Percentiles rank a stretch among this genome's conserved stretches.
Conservation (phyloP, 2,888 invertebrate genomes). For the Lingula anatina region DNA sequence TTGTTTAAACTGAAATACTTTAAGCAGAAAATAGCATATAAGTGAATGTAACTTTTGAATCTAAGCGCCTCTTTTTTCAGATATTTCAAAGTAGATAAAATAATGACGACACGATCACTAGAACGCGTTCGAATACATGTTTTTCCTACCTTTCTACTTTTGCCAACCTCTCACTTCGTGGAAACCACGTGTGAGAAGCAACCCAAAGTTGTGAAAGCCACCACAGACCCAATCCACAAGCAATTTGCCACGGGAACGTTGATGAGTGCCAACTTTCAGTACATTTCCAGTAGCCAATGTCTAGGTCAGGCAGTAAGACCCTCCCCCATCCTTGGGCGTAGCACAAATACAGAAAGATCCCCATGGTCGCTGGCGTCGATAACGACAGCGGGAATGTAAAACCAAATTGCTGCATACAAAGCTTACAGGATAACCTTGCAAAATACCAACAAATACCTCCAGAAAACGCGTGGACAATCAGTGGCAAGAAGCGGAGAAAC, state of each 20-base stretch:
- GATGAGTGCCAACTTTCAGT: constrained; percentile 19
- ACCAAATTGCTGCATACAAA: constrained; percentile 52
- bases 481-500: constrained; percentile 7
- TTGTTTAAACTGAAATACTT: too few species aligned
- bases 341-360: constrained; percentile 18
- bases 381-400: constrained; percentile 51
- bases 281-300: constrained; percentile 22
- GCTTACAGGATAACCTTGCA: constrained; percentile 55
- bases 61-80: too few species aligned
- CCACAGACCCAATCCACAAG: constrained; percentile 29
- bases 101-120: too few species aligned
- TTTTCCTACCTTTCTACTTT: too few species aligned
- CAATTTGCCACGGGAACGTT: constrained; percentile 22
- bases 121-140: too few species aligned
- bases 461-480: constrained; percentile 37
- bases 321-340: constrained; percentile 11
- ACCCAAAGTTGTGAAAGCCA: constrained; percentile 41
- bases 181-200: constrained; percentile 41
- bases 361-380: constrained; percentile 45
- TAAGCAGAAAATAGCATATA: too few species aligned
- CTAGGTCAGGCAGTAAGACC: constrained; percentile 10
- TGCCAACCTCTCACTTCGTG: too few species aligned
- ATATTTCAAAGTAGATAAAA: too few species aligned
- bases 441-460: constrained; percentile 53
- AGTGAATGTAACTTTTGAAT: too few species aligned